Evolutionary conservation across 2,797 vertebrate genomes (phyloP), one percentile per base, ranked within the genome.

Genomic region (Buceros bicornis): DNA sequence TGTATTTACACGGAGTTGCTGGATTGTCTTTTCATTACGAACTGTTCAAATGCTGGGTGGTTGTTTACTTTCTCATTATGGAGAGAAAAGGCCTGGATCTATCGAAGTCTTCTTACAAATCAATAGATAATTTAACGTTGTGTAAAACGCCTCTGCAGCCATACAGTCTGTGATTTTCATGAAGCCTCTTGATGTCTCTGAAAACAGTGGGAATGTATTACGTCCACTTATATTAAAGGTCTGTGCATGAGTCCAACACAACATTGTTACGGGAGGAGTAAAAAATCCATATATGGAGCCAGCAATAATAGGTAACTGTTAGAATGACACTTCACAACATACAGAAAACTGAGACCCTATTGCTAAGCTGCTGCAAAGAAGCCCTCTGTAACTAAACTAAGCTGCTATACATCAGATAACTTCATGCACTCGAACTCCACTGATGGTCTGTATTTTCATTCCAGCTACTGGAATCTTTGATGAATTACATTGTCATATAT

Each of bases 11-110:
- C 11, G 48, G 78, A 80, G 40, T 29, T 83, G 69, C 80, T 90
- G 76, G 57, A 83, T 87, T 87, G 64, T 74, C 48, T 71, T 74
- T 92, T 93, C 20, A 47, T 82, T 74, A 53, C 47, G 47, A 86
- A 83, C 58, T 54, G 33, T 82, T 80, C 53, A 71, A 80, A 80
- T 81, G 85, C 60, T 37, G 24, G 10, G 51, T 29, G 16, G 35
- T n/a, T 87, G 42, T 53, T 94, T 92, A 82, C 84, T 91, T 87
- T 91, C 54, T 84, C 29, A 24, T 90, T 87, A 71, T 25, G 40
- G 66, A 92, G 48, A 64, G 17, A 73, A 45, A 88, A 90, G n/a
- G 29, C 54, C 28, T 74, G 28, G 42, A 78, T 85, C 69, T 83
- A 64, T 74, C 71, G 17, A 82, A 83, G 37, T 37, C 45, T 51